Conservation (phyloP, 2,113 vertebrate genomes). For the Alectura lathami region DNA sequence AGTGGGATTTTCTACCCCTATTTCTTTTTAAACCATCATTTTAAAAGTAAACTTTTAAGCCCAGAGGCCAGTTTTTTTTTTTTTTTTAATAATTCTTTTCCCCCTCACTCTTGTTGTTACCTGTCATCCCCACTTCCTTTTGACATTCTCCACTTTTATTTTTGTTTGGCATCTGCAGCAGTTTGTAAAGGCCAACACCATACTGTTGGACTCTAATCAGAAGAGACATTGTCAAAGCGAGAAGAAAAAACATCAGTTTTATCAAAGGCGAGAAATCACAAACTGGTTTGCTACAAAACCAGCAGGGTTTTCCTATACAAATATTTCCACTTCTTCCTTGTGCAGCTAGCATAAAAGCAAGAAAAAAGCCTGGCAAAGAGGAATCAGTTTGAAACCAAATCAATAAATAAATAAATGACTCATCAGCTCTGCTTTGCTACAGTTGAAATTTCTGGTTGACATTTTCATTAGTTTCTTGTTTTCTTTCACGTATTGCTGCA, state of each 20-base stretch:
- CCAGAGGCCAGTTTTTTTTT: neutral
- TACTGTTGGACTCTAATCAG: conserved; percentile 7
- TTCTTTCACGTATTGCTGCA: neutral
- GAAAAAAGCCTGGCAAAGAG: neutral
- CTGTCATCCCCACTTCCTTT: neutral
- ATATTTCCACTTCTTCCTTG: neutral
- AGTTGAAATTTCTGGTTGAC: neutral
- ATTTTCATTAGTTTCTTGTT: neutral
- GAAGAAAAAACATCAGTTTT: neutral
- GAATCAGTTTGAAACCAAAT: neutral
- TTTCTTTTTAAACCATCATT: neutral
- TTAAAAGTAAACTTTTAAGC: neutral
- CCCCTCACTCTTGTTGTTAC: neutral
- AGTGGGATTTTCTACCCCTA: neutral
- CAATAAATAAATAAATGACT: neutral
- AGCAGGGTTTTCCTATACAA: neutral
- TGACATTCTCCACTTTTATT: conserved; percentile 35
- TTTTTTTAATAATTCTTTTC: neutral
- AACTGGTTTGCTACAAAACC: neutral
- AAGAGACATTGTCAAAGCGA: neutral
- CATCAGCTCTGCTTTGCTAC: neutral
- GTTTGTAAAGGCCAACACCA: conserved; percentile 17
- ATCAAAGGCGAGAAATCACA: neutral
- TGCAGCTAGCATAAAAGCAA: neutral
- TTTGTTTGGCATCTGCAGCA: neutral